phyloP scores from a whole-genome alignment of 2,797 vertebrate genomes.

The Hippoglossus hippoglossus region DNA sequence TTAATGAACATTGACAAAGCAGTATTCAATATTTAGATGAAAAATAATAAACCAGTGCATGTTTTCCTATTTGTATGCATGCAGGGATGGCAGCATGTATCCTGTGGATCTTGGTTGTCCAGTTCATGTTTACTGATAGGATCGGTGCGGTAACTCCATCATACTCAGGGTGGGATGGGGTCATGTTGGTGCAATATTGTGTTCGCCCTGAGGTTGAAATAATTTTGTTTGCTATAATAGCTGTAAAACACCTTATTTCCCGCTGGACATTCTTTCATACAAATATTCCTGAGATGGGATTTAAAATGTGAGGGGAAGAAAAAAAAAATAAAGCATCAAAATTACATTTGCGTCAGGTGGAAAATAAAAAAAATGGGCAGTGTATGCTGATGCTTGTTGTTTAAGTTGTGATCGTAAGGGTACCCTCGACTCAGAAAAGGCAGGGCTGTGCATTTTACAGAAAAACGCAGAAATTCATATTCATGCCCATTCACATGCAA shows the following conservation, averaged over 20 bases:
- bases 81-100: slow-evolving; percentile 39
- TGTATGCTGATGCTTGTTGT: slow-evolving; percentile 17
- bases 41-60: slow-evolving; percentile 1
- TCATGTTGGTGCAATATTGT: slow-evolving; percentile 84
- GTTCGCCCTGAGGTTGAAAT: slow-evolving; percentile 83
- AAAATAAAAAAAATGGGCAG: slow-evolving; percentile 17
- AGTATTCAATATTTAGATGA: slow-evolving; percentile 34
- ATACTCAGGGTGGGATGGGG: slow-evolving; percentile 74
- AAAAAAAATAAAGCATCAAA: slow-evolving; percentile 47
- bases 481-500: slow-evolving; percentile 46
- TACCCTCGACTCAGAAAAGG: slow-evolving; percentile 6
- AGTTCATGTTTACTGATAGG: slow-evolving; percentile 80
- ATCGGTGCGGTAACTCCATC: slow-evolving; percentile 80
- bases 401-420: slow-evolving; percentile 18
- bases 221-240: slow-evolving; percentile 85
- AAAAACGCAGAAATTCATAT: slow-evolving; percentile 50
- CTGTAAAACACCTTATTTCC: slow-evolving; percentile 87
- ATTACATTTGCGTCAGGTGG: slow-evolving; percentile 46
- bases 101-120: slow-evolving; percentile 66
- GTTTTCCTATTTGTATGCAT: slow-evolving; percentile 64
- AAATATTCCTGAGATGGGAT: slow-evolving; percentile 77
- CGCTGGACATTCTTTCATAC: slow-evolving; percentile 77
- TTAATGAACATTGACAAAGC: slow-evolving; percentile 40
- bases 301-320: slow-evolving; percentile 52
- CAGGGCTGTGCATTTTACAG: slow-evolving; percentile 34